Conservation (phyloP, 64 coral and sea anemone species). For the Platygyra sinensis region DNA sequence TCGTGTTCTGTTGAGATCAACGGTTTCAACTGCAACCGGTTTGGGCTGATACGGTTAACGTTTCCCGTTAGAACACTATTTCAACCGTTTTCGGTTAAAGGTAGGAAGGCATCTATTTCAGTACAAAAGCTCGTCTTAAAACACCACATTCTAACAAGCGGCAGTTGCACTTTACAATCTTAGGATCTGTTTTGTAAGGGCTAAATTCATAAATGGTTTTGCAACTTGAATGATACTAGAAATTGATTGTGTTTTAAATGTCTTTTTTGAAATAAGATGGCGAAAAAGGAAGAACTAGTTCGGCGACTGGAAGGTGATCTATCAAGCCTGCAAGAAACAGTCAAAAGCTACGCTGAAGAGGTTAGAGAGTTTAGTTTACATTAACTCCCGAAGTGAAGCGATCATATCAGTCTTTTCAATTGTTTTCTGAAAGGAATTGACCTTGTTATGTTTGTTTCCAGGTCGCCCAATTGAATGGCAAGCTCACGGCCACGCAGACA, state of each 20-base stretch:
- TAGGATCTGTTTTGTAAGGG: no score
- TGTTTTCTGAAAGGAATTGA: background rate
- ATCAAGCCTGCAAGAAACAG: slow-evolving; percentile 49
- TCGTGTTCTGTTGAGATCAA: no score
- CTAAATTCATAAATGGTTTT: no score
- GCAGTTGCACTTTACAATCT: no score
- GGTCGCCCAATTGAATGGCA: slow-evolving; percentile 74
- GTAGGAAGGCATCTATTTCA: no score
- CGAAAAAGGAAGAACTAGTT: slow-evolving; percentile 67
- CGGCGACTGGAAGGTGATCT: slow-evolving; percentile 60
- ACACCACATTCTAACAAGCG: no score
- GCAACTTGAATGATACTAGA: background rate
- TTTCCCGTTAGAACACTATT: no score
- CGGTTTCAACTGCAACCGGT: no score
- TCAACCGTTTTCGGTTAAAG: no score
- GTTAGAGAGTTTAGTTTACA: slow-evolving; percentile 27
- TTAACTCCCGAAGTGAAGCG: background rate
- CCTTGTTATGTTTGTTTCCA: background rate
- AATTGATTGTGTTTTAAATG: background rate
- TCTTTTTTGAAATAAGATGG: slow-evolving; percentile 42
- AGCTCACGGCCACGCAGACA: slow-evolving; percentile 73
- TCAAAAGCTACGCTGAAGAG: slow-evolving; percentile 68
- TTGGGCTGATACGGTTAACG: no score
- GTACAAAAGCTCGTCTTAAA: no score
- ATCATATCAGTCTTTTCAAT: background rate